phyloP scores from a whole-genome alignment of 2,888 invertebrate species.

The Drosophila maculinotata region DNA sequence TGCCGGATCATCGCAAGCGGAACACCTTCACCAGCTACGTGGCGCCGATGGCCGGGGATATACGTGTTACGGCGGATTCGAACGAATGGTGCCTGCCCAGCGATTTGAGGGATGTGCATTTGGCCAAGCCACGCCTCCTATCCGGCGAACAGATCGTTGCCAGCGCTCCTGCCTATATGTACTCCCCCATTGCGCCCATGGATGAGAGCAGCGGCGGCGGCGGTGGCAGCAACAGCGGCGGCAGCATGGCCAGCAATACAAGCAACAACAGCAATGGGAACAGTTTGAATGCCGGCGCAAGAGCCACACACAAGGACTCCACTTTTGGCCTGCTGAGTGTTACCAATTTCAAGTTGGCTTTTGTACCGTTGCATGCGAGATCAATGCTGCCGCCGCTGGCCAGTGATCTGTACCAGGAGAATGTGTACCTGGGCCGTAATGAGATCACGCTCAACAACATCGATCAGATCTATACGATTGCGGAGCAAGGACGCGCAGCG shows the following conservation, averaged over 20 bases:
- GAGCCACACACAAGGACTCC: constrained; percentile 87
- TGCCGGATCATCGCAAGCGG: constrained; percentile 75
- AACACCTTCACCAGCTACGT: constrained; percentile 83
- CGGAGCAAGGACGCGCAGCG: constrained; percentile 75
- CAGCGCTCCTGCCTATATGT: constrained; percentile 94
- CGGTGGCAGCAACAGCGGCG: constrained; percentile 85
- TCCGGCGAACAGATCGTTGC: constrained; percentile 90
- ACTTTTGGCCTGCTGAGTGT: constrained; percentile 93
- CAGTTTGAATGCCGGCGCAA: too few species aligned
- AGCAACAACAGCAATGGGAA: constrained; percentile 40
- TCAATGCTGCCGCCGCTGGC: constrained; percentile 33
- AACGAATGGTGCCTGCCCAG: constrained; percentile 81
- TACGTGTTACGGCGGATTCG: constrained; percentile 63
- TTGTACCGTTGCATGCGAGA: constrained; percentile 87
- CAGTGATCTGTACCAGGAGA: constrained; percentile 81
- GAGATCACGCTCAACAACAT: constrained; percentile 85
- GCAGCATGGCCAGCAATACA: constrained; percentile 87
- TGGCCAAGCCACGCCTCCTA: constrained; percentile 76
- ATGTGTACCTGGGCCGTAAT: constrained; percentile 82
- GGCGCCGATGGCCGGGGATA: constrained; percentile 76
- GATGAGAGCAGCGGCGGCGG: constrained; percentile 86
- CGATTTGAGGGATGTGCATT: constrained; percentile 78
- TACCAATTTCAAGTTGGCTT: constrained; percentile 96
- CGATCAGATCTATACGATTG: constrained; percentile 84
- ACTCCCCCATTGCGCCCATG: constrained; percentile 87